Evolutionary conservation across 2,888 invertebrate genomes (phyloP).

Genomic region (Nomada ruficornis): DNA sequence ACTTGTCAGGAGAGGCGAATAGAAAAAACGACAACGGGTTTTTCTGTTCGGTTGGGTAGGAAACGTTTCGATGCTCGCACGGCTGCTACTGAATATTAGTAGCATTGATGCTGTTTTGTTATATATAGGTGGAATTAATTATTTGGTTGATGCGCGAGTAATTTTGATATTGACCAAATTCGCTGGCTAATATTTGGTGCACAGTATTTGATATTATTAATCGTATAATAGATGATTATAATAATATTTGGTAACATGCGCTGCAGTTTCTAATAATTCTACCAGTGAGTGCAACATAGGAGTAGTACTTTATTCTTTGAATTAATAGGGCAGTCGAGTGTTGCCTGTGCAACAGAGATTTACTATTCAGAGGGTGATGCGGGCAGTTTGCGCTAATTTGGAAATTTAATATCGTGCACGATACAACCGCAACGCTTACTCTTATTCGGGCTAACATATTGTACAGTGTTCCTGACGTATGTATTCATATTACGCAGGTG

Average conservation of each 20-base stretch:
- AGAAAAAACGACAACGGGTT: constrained; percentile 15
- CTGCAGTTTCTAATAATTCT: no score
- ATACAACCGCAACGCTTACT: neutral
- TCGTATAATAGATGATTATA: no score
- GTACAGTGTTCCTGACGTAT: neutral
- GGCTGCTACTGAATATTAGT: neutral
- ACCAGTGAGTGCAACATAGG: no score
- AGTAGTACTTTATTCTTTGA: no score
- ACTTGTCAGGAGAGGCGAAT: constrained; percentile 12
- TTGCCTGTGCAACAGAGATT: neutral
- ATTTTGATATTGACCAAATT: no score
- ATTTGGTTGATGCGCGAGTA: no score
- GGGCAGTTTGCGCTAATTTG: neutral
- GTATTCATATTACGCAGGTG: neutral
- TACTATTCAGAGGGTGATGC: neutral
- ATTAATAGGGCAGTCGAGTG: neutral
- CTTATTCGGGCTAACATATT: neutral
- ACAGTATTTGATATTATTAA: no score
- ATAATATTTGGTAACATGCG: no score
- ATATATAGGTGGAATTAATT: no score
- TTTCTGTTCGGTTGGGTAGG: neutral
- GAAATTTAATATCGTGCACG: neutral
- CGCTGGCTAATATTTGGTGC: no score
- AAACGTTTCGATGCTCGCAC: neutral
- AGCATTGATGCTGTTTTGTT: no score